Conservation (phyloP, 2,888 invertebrate species). For the Diarsia dahlii region DNA sequence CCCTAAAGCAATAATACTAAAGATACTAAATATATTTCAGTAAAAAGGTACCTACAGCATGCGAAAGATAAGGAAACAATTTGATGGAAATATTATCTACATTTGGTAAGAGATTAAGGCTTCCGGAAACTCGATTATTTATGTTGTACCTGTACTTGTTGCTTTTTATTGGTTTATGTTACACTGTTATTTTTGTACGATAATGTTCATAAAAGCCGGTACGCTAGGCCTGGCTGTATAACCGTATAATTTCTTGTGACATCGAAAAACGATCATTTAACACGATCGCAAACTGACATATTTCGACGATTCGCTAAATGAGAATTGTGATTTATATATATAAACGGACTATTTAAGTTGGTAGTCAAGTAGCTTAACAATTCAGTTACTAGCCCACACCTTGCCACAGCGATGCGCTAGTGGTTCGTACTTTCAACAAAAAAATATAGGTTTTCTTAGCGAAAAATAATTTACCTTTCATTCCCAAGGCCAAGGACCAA, state of each 20-base stretch:
- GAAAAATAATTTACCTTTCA: not conserved
- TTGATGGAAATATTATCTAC: constrained; percentile 21
- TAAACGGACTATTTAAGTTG: not conserved
- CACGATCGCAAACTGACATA: not conserved
- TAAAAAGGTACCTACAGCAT: not conserved
- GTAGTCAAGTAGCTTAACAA: not conserved
- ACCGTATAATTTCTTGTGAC: not conserved
- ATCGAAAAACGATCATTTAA: not conserved
- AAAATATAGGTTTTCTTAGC: not conserved
- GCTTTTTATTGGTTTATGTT: constrained; percentile 33
- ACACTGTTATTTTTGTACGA: not conserved
- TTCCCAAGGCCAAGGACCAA: constrained; percentile 1
- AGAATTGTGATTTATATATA: no score
- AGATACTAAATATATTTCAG: not conserved
- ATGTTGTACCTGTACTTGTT: constrained; percentile 27
- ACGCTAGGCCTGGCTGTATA: no score
- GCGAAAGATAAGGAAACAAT: constrained; percentile 21
- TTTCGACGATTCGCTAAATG: no score
- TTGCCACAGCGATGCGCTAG: not conserved
- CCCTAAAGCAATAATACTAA: not conserved
- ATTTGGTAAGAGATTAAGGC: not conserved
- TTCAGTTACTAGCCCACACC: not conserved
- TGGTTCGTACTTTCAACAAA: not conserved
- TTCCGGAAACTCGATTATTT: constrained; percentile 26
- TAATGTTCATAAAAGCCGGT: not conserved